Base-by-base conservation (phyloP, 2,797 vertebrate species). In the Pagetopsis macropterus region DNA sequence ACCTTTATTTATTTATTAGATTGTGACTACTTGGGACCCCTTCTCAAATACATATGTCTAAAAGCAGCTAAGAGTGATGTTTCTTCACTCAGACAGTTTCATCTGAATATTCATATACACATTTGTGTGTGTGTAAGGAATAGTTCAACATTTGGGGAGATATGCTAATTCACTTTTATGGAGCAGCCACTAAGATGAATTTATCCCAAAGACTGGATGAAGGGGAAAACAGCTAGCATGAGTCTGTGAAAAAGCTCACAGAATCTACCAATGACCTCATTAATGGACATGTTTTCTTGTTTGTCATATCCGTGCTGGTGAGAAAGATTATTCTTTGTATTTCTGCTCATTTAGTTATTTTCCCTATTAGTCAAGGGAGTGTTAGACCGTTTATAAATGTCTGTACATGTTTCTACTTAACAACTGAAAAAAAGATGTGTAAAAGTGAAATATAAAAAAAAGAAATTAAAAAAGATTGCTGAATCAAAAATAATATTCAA, bases 271-370 rank as follows among this genome's bases (percentile, higher is more conserved):
- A 27, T 27, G 27, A 27, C 27, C 27, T 27, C 27, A 27, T 27
- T 27, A 27, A 27, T 27, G 27, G 27, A 27, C 27, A 27, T 27
- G 27, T 27, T 27, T 4, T 27, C 27, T 27, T 27, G 27, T 27
- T 27, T 27, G 27, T 27, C 4, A 27, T 27, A 4, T 27, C 4
- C 4, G 27, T 27, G 27, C 27, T 4, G 27, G 27, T 27, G 27
- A 27, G 27, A 27, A 27, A 27, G 27, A 4, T 4, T 27, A 27
- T 27, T 33, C 66, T 70, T 27, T 27, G 27, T 27, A 27, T 27
- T 43, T 44, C 11, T 68, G 50, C 79, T 83, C 76, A 58, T 65
- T 79, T 75, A 5, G 70, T 75, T 2, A 68, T 70, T 82, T 69
- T 49, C 44, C 48, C 37, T 59, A n/a, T 76, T 57, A 50, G 52